Evolutionary conservation across 2,888 invertebrate genomes (phyloP), one percentile per base, ranked within the genome.

Genomic region (Tetragonula carbonaria): DNA sequence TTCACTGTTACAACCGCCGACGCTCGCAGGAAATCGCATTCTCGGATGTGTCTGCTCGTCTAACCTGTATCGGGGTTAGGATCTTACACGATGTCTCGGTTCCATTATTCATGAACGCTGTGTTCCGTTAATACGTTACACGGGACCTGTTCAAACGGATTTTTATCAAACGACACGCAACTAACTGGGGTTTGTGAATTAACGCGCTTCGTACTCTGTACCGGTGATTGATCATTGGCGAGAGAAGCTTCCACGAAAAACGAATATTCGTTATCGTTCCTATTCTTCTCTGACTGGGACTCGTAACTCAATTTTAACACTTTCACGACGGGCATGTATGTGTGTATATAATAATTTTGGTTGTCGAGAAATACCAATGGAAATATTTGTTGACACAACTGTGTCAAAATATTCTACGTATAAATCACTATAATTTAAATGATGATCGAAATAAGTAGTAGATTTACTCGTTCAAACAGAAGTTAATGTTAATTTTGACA

Each of bases 11-110:
- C 74, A 33, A 53, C 75, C 28, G 71, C 45, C 65, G 59, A 68
- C 81, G 38, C 67, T 80, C 70, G 63, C 51, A 55, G 63, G n/a
- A 74, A 85, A 76, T 85, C 78, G 76, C 45, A 67, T 74, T 28
- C 62, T 18, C 8, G 53, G 28, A 28, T 53, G 23, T n/a, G 67
- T 5, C 38, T 33, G 2, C n/a, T 18, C 4, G 18, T 65, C 68
- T 82, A 45, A 63, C 33, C 59, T 67, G 33, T 59, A 59, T 16
- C 59, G 45, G 18, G 57, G 63, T 16, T 18, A 18, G 11, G 6
- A 51, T 81, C 28, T 28, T 53, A 57, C 63, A 28, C 62, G 16
- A 45, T 18, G 6, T 73, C 53, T 2, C 21, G 5, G 21, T 53
- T n/a, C 0, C 33, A 18, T 63, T 63, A 28, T 23, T 33, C 18